phyloP scores from a whole-genome alignment of 2,888 invertebrate genomes.

The Meandrusa payeni region DNA sequence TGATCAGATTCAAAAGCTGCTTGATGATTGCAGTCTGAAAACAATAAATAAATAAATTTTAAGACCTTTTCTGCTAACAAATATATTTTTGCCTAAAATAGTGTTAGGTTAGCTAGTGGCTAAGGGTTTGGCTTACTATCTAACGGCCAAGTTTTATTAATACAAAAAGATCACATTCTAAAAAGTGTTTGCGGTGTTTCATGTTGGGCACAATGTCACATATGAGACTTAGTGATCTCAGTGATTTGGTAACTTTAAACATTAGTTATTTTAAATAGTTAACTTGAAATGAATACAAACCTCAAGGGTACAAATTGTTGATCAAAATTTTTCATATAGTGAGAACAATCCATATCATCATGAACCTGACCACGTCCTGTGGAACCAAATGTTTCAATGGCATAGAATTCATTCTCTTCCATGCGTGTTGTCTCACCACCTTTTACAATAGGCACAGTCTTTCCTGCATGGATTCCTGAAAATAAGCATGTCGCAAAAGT shows the following conservation, averaged over 20 bases:
- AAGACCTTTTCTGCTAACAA: too few relatives aligned
- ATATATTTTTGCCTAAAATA: too few relatives aligned
- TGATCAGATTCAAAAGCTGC: conserved; percentile 93
- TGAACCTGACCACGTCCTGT: conserved; percentile 97
- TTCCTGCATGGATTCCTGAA: conserved; percentile 94
- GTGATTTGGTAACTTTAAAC: too few relatives aligned
- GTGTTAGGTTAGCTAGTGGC: too few relatives aligned
- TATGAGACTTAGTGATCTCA: too few relatives aligned
- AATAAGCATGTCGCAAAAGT: not conserved
- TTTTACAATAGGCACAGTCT: conserved; percentile 99
- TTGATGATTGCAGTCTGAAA: conserved; percentile 93
- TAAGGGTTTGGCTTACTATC: too few relatives aligned
- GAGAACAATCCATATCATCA: conserved; percentile 99
- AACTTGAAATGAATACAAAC: conserved; percentile 65
- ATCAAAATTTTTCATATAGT: conserved; percentile 99
- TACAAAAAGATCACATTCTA: too few relatives aligned
- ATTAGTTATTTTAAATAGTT: too few relatives aligned
- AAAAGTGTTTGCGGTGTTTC: too few relatives aligned
- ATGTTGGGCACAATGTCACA: too few relatives aligned
- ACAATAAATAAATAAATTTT: not conserved
- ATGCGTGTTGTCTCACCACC: conserved; percentile 98
- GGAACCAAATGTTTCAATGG: conserved; percentile 99
- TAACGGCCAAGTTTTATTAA: too few relatives aligned
- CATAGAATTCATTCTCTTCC: conserved; percentile 99
- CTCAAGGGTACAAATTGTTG: conserved; percentile 94